phyloP scores from a whole-genome alignment of 2,888 invertebrate species.

The Timema podura region DNA sequence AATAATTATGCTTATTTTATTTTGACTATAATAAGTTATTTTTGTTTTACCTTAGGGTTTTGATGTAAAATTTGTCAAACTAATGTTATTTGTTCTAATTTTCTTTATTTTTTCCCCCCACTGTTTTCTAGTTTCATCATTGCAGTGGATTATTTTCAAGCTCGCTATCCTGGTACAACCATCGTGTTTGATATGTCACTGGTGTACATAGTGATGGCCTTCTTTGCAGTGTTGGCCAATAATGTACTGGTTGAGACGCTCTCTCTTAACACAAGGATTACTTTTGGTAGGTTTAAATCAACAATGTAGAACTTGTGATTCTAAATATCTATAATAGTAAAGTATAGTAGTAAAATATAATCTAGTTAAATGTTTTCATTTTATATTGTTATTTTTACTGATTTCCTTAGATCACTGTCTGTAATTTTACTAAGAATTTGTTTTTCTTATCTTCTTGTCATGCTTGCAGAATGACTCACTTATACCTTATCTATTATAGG shows the following conservation, averaged over 20 bases:
- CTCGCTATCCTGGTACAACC: conserved; percentile 74
- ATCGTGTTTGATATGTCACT: conserved; percentile 91
- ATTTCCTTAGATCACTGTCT: background rate
- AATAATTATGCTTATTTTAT: background rate
- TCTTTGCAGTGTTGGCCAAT: conserved; percentile 79
- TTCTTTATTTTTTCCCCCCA: background rate
- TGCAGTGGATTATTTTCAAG: conserved; percentile 89
- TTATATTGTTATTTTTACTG: no score
- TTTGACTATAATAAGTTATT: background rate
- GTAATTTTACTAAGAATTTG: background rate
- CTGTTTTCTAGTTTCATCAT: conserved; percentile 70
- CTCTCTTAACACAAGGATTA: conserved; percentile 76
- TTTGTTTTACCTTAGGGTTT: background rate
- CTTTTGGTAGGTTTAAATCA: conserved; percentile 63
- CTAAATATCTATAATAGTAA: background rate
- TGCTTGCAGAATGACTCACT: background rate
- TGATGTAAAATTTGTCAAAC: background rate
- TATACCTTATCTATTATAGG: no score
- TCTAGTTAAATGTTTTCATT: no score
- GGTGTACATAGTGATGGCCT: conserved; percentile 86
- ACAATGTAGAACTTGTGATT: background rate
- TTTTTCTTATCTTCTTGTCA: background rate
- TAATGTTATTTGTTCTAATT: conserved; percentile 5
- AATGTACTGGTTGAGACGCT: conserved; percentile 80
- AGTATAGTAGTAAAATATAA: no score